A percentile compares a stretch with the other conserved stretches of the same genome.
Evolutionary conservation across 1,140 invertebrate genomes (phyloP).

Genomic region (Holotrichia oblita): DNA sequence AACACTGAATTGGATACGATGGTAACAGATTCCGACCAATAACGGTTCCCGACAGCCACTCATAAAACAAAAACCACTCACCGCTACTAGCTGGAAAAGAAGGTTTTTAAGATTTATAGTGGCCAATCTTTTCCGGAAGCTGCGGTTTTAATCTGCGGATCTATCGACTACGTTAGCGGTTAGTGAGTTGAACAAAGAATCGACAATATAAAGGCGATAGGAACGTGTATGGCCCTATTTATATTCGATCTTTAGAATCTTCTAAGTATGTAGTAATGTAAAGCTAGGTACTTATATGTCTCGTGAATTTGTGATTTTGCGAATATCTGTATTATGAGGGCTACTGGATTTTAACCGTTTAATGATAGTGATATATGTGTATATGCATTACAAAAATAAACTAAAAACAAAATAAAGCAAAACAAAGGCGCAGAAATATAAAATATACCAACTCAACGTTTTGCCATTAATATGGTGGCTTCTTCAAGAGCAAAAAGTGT

Average conservation of each 20-base stretch:
- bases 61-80: conserved; percentile 2
- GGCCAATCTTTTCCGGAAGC: background rate
- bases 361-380: no score
- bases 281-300: no score
- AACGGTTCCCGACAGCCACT: background rate
- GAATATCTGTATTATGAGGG: no score
- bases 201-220: background rate
- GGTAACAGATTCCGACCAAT: conserved; percentile 6
- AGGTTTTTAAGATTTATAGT: background rate
- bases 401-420: no score
- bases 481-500: no score
- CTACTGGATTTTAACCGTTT: no score
- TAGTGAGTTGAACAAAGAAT: background rate
- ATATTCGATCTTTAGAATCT: background rate
- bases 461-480: no score
- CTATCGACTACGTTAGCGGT: background rate
- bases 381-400: no score
- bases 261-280: background rate
- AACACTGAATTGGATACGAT: background rate
- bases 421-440: no score
- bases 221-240: background rate
- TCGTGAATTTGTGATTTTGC: no score
- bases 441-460: no score
- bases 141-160: conserved; percentile 1
- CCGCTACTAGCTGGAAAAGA: conserved; percentile 4